phyloP scores from a whole-genome alignment of 2,888 invertebrate species.

The Ceriagrion tenellum region DNA sequence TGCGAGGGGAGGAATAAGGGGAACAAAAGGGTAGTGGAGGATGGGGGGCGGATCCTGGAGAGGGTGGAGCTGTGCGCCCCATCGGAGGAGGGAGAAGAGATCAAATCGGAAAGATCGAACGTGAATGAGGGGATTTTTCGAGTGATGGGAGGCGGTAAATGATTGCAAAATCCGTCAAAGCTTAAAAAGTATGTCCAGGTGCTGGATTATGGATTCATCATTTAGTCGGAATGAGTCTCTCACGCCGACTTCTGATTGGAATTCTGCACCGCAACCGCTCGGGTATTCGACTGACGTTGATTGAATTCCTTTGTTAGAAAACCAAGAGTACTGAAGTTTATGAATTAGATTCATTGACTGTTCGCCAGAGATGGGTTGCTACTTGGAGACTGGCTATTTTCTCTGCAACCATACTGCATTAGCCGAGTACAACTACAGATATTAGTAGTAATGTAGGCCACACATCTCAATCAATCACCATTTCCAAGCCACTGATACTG shows the following conservation, averaged over 20 bases:
- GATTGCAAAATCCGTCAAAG: constrained; percentile 4
- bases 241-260: not conserved
- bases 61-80: constrained; percentile 37
- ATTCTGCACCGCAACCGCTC: not conserved
- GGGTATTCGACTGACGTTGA: not conserved
- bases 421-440: not conserved
- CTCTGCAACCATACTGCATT: not conserved
- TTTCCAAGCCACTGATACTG: too few relatives aligned
- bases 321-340: not conserved
- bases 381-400: not conserved
- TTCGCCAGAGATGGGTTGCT: too few relatives aligned
- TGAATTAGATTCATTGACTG: not conserved
- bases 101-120: constrained; percentile 40
- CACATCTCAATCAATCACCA: too few relatives aligned
- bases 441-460: not conserved
- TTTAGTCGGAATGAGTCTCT: not conserved
- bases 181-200: not conserved
- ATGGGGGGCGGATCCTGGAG: not conserved
- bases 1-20: not conserved
- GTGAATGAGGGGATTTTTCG: constrained; percentile 15
- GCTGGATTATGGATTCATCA: not conserved
- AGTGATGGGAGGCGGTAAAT: constrained; percentile 56
- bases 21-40: too few relatives aligned
- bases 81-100: not conserved
- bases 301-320: not conserved